A percentile compares a stretch with the other conserved stretches of the same genome.
Evolutionary conservation across 35 echinoderm and acorn worm genomes (phyloP).

Genomic region (Heliocidaris erythrogramma): DNA sequence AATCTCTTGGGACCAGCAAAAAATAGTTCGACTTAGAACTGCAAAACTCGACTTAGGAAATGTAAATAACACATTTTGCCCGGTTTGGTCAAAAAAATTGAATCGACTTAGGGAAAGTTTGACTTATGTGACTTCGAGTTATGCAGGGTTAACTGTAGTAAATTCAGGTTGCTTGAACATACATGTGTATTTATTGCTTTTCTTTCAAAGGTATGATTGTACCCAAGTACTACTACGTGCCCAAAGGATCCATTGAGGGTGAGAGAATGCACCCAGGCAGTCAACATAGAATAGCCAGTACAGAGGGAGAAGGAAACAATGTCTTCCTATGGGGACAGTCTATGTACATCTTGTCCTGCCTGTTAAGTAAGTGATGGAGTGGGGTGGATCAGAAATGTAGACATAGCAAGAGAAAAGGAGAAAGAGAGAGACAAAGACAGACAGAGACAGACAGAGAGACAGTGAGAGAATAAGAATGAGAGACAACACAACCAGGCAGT

Average conservation of each 20-base stretch:
- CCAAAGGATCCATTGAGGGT: conserved; percentile 58
- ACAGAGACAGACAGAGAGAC: too few relatives aligned
- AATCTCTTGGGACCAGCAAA: too few relatives aligned
- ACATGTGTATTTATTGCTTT: not conserved
- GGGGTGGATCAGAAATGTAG: not conserved
- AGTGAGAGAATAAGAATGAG: conserved; percentile 53
- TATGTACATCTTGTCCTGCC: conserved; percentile 74
- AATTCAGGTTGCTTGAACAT: too few relatives aligned
- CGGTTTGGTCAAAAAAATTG: too few relatives aligned
- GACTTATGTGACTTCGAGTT: too few relatives aligned
- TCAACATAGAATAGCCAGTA: conserved; percentile 64
- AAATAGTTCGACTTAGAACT: too few relatives aligned
- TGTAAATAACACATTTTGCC: too few relatives aligned
- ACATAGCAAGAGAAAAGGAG: not conserved
- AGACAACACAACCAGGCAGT: conserved; percentile 49
- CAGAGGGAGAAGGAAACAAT: conserved; percentile 61
- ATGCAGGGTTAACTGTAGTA: too few relatives aligned
- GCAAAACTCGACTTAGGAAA: too few relatives aligned
- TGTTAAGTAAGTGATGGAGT: conserved; percentile 72
- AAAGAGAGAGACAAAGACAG: not conserved
- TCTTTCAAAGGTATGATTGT: conserved; percentile 58
- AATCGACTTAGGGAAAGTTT: too few relatives aligned
- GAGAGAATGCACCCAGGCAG: conserved; percentile 65
- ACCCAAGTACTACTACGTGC: conserved; percentile 89
- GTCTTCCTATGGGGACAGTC: conserved; percentile 96